Base-by-base conservation (phyloP, 1,140 invertebrate genomes). In the Ceratina calcarata region DNA sequence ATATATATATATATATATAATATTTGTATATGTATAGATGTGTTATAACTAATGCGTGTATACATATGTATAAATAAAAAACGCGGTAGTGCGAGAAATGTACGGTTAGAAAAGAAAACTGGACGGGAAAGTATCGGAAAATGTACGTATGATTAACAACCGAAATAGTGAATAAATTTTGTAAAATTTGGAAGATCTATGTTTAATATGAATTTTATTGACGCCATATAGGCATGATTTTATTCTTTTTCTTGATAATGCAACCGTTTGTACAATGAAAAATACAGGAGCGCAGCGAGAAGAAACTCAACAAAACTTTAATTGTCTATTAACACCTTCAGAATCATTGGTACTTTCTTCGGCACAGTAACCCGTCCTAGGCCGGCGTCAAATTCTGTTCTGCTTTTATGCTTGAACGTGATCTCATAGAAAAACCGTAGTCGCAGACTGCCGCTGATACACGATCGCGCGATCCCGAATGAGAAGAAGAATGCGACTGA, bases 11-110 rank as follows among this genome's bases (percentile, higher is more conserved):
- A 64, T 67, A 72, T 55, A 55, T 71, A 75, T 82, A 61, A 15
- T 58, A 67, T 75, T 32, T 12, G 66, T 67, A 68, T 55, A 49
- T 71, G 58, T 82, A 79, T 81, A 77, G 70, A 69, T 70, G 69
- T 83, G 79, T 68, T 67, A 75, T 82, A 61, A 81, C 51, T 80
- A 58, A 53, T 76, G 45, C 62, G 24, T 78, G 53, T 84, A 55
- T 84, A 67, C 58, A 73, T 80, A n/a, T 57, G 55, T 57, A 81
- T 78, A 84, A 85, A 81, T 80, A 84, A 83, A 45, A 80, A 27
- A 76, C 64, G 64, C 78, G 69, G 22, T 57, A 81, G 32, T 73
- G 72, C 64, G 64, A 27, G 57, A 73, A 61, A 12, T 20, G 27
- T 84, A 73, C 55, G 24, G 12, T 84, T 67, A 84, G 24, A 81